Conservation (phyloP, 1,140 invertebrate genomes). For the Brachionus rotundiformis region DNA sequence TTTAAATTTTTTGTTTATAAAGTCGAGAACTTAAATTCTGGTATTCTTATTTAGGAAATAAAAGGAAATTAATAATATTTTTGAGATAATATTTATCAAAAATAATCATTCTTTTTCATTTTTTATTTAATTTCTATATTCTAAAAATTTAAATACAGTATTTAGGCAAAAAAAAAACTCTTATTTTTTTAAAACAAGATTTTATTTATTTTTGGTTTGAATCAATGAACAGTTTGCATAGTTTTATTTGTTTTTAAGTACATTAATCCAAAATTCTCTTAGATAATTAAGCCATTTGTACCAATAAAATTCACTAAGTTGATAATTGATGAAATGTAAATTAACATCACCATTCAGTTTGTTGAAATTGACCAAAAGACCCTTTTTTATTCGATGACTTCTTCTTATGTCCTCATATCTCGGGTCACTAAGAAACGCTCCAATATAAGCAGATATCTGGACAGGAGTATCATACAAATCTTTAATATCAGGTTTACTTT, state of each 20-base stretch:
- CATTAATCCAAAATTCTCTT: constrained; percentile 33
- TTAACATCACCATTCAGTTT: constrained; percentile 26
- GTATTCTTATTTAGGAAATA: no score
- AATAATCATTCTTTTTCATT: no score
- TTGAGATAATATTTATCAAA: no score
- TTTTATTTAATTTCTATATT: no score
- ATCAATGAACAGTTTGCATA: not conserved
- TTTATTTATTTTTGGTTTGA: not conserved
- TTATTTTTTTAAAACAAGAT: not conserved
- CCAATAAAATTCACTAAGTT: constrained; percentile 39
- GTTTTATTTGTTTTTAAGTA: not conserved
- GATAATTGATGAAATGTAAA: constrained; percentile 36
- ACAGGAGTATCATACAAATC: constrained; percentile 37
- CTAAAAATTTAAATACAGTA: no score
- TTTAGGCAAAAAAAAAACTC: not conserved
- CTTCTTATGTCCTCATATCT: constrained; percentile 22
- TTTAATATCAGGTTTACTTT: not conserved
- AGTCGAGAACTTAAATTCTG: no score
- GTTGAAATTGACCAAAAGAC: constrained; percentile 23
- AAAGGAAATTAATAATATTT: no score
- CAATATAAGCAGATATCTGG: constrained; percentile 42
- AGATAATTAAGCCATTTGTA: constrained; percentile 38
- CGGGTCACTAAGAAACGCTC: constrained; percentile 39
- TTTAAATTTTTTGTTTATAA: no score
- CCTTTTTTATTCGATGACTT: constrained; percentile 4